Conservation (phyloP, 2,113 vertebrate species). For the Eretmodus cyanostictus region DNA sequence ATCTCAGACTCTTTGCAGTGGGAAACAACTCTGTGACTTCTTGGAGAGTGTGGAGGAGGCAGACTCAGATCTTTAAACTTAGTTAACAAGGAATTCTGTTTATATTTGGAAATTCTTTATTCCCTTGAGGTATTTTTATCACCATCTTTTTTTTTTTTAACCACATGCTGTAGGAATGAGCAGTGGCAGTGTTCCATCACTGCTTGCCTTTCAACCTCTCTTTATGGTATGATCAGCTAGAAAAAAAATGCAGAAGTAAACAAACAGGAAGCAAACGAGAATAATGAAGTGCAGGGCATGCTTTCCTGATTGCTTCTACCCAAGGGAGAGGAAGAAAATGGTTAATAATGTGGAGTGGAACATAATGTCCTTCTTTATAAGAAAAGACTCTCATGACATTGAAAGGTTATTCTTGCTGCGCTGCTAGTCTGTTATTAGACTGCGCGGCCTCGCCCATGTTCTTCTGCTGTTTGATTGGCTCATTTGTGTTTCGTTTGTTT, state of each 20-base stretch:
- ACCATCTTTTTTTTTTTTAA: neutral
- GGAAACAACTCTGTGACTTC: neutral
- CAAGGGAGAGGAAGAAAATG: neutral
- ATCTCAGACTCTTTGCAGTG: neutral
- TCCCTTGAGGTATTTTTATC: neutral
- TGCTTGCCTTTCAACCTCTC: neutral
- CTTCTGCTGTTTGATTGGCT: neutral
- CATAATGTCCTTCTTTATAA: neutral
- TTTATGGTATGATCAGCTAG: neutral
- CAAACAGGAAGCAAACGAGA: neutral
- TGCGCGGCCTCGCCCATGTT: constrained; percentile 3
- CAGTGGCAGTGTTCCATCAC: neutral
- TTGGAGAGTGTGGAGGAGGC: neutral
- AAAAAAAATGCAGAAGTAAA: neutral
- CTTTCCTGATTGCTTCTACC: neutral
- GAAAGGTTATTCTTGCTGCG: neutral
- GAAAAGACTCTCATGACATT: neutral
- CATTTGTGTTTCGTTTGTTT: neutral
- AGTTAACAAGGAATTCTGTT: neutral
- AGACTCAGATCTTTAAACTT: neutral
- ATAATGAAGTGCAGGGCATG: constrained; percentile 3
- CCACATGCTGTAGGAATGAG: neutral
- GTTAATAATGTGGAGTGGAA: neutral
- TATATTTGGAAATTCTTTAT: neutral
- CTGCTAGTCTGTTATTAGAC: constrained; percentile 24